These are phyloP conservation scores for Malurus leucopterus DNA, from an alignment of 2,797 vertebrate genomes.

Conservation along the genomic window DNA sequence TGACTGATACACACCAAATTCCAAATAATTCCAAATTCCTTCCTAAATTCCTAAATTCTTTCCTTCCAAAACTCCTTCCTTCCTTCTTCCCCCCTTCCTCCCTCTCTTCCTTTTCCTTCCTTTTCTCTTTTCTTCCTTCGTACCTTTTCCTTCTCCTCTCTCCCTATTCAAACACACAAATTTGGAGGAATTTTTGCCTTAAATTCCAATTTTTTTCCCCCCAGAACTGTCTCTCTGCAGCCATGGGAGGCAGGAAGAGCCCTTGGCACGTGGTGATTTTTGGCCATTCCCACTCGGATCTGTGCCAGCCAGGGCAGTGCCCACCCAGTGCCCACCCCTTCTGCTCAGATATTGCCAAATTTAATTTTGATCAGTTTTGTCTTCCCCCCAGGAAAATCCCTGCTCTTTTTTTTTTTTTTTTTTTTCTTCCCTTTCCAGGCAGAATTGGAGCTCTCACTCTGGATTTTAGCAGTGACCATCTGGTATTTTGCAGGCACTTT, in stretches of 20 bases:
- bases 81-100: too few relatives aligned
- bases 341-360: neutral
- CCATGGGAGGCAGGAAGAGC: neutral
- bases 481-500: neutral
- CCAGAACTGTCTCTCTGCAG: neutral
- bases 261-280: neutral
- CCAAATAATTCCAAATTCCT: too few relatives aligned
- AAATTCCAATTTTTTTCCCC: neutral
- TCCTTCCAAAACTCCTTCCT: too few relatives aligned
- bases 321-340: neutral
- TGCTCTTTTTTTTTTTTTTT: neutral
- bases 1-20: neutral
- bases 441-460: neutral
- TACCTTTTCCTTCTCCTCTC: too few relatives aligned
- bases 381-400: neutral
- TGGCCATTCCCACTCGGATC: rapidly evolving
- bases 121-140: too few relatives aligned
- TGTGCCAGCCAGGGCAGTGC: neutral
- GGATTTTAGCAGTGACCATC: constrained; percentile 1
- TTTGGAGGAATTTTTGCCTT: neutral
- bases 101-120: too few relatives aligned
- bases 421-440: too few relatives aligned
- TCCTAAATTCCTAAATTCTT: too few relatives aligned
- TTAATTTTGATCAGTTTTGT: neutral
- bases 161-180: rapidly evolving